Evolutionary conservation across 2,113 vertebrate genomes (phyloP), one percentile per base, ranked within the genome.

Genomic region (Trematomus loennbergii): DNA sequence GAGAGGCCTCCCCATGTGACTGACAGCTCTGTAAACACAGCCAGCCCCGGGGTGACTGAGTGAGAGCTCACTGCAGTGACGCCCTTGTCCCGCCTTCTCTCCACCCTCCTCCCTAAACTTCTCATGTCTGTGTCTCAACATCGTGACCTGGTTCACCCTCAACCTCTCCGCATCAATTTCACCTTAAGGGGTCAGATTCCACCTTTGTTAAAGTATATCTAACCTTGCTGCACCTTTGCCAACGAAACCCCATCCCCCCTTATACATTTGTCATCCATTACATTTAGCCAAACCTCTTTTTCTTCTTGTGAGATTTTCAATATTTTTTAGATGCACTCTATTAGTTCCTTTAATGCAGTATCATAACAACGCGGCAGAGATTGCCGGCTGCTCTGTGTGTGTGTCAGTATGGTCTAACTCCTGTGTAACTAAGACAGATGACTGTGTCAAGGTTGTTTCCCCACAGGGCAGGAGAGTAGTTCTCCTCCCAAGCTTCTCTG

Each of bases 361-460:
- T 94, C 84, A 92, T 91, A 94, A 93, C 89, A 92, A 82, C 75
- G 71, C 25, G 62, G 84, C 63, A 53, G 84, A 73, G 75, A 88
- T 83, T 89, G 86, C 79, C 33, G 67, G 68, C 79, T 88, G 70
- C 50, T 88, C 63, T 89, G 74, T 68, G 61, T 81, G 74, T 66
- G 49, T 94, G 93, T 93, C 89, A 87, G 83, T 78, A 63, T n/a
- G 86, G 81, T 88, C 76, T 87, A 88, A 89, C 84, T 89, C 75
- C 75, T n/a, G 64, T 83, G 80, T 94, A 95, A 96, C 92, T 92
- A 92, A 95, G 95, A 96, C 89, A 81, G 92, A 96, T 95, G 93
- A 90, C 79, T 83, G 75, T 89, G 90, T 90, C 81, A 70, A 59
- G 92, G 79, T 81, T 77, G 82, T 81, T 86, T 87, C 88, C 89